Evolutionary conservation across 2,888 invertebrate species (phyloP).

Genomic region (Seladonia tumulorum): DNA sequence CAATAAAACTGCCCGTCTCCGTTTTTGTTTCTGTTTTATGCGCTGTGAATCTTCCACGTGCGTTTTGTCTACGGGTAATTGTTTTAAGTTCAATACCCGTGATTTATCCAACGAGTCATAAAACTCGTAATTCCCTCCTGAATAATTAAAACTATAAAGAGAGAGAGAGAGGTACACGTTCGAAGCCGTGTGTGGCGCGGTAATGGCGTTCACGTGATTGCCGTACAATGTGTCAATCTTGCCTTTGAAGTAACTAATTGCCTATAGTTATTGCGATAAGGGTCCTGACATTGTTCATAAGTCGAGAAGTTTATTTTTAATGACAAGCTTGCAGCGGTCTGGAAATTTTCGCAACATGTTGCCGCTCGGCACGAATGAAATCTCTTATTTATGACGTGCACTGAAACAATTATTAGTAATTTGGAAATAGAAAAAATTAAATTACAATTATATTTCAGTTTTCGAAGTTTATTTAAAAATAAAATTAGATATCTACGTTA

Average conservation of each 20-base stretch:
- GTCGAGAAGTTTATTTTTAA: not conserved
- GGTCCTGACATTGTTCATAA: not conserved
- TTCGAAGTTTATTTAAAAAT: not conserved
- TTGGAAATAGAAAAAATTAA: not conserved
- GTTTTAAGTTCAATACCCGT: not conserved
- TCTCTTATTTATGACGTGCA: too few species aligned
- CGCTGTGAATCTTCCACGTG: conserved; percentile 14
- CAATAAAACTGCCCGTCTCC: conserved; percentile 21
- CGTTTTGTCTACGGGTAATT: conserved; percentile 8
- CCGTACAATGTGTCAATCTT: not conserved
- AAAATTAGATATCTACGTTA: not conserved
- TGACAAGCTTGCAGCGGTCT: not conserved
- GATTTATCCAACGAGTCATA: not conserved
- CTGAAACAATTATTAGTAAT: not conserved
- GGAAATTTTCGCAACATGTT: not conserved
- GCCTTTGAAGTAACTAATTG: not conserved
- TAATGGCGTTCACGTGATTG: not conserved
- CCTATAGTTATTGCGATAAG: not conserved
- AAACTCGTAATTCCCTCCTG: not conserved
- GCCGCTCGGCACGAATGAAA: not conserved
- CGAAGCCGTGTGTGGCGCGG: not conserved
- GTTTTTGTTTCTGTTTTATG: conserved; percentile 27
- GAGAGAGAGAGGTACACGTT: not conserved
- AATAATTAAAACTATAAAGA: not conserved
- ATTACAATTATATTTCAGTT: not conserved